Evolutionary conservation across 1,140 invertebrate species (phyloP), one percentile per base, ranked within the genome.

Genomic region (Hypothenemus hampei): DNA sequence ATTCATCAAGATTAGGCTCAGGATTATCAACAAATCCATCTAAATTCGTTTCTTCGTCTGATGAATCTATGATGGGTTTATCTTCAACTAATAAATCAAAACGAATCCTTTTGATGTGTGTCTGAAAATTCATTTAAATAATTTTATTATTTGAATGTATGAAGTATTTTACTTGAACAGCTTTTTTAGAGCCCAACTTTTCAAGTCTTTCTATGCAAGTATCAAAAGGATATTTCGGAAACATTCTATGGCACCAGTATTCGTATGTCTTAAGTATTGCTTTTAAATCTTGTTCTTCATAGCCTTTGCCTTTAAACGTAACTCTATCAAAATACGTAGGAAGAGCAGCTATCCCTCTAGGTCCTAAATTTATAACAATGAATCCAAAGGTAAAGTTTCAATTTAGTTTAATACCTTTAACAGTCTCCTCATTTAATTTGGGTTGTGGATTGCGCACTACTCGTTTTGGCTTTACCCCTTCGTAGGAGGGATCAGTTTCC

Each of bases 201-300:
- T 94, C 92, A 43, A 91, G 79, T 72, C 84, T 84, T 46, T 84
- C 83, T 1, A 95, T 72, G 55, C 86, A 86, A 70, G 94, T 89
- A 66, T 89, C 85, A 75, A 95, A 95, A 15, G 84, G 78, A 62
- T 86, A 86, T 66, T 87, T 92, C 1, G 93, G 92, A 77, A 86
- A 95, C 35, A 97, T 68, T 52, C 93, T 77, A 69, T 96, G 91
- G 2, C 84, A 84, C 94, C 94, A 97, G 65, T 96, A 92, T 64
- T 97, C 90, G 44, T 96, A 65, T 60, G 82, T 85, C 31, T 85
- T 83, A 74, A 97, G 78, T 0, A 96, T 73, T 39, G 81, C 68
- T 66, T 90, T 80, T 11, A 97, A 74, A 75, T 97, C 93, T 58
- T 84, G 73, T 54, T 81, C 82, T 73, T 96, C 93, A 71, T 87